Conservation (phyloP, 2,797 vertebrate species). For the Alauda arvensis region DNA sequence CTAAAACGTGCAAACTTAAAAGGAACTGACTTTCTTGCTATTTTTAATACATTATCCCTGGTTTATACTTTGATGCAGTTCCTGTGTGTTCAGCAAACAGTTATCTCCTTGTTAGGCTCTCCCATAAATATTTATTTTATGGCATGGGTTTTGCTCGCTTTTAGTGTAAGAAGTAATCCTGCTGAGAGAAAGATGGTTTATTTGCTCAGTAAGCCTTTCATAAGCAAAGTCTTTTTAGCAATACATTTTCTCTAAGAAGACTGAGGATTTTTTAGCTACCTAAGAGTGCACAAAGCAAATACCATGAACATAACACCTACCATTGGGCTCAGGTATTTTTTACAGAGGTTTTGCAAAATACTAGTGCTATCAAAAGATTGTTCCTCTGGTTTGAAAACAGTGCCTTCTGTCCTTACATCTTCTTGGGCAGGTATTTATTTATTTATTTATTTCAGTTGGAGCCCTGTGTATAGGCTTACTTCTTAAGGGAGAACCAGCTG, state of each 20-base stretch:
- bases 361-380: neutral
- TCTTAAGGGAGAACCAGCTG: neutral
- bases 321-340: neutral
- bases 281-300: neutral
- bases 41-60: neutral
- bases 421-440: neutral
- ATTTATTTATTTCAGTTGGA: neutral
- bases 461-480: neutral
- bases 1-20: neutral
- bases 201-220: constrained; percentile 37
- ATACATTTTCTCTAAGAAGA: neutral
- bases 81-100: neutral
- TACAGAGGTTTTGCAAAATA: neutral
- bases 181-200: constrained; percentile 30
- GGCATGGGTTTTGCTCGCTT: constrained; percentile 31
- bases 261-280: neutral
- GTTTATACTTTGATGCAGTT: neutral
- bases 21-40: neutral
- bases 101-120: constrained; percentile 18
- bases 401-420: neutral
- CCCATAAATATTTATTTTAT: constrained; percentile 48
- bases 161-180: constrained; percentile 45
- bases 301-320: neutral
- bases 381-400: neutral
- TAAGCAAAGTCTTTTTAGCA: constrained; percentile 44